A percentile compares a stretch with the other conserved stretches of the same genome.
phyloP scores from a whole-genome alignment of 2,797 vertebrate species.

The Oreochromis mossambicus region DNA sequence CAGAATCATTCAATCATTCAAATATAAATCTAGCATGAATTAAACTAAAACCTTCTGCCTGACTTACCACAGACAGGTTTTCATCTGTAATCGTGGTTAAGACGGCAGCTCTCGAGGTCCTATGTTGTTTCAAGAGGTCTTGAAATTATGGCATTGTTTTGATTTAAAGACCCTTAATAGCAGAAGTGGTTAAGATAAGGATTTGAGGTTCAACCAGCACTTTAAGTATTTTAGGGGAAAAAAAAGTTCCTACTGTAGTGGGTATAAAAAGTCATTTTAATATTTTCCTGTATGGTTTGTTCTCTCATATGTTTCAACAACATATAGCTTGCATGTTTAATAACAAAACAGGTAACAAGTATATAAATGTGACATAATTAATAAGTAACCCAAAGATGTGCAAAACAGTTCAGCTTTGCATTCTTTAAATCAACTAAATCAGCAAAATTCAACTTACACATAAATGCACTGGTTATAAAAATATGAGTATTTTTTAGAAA shows the following conservation, averaged over 20 bases:
- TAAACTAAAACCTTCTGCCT: not conserved
- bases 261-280: not conserved
- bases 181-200: not conserved
- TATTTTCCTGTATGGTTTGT: not conserved
- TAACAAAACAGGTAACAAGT: not conserved
- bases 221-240: fast-evolving
- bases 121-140: not conserved
- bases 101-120: fast-evolving
- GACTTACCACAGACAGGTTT: not conserved
- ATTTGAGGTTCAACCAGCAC: not conserved
- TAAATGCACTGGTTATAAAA: not conserved
- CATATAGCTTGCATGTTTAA: fast-evolving
- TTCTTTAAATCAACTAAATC: not conserved
- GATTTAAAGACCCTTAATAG: not conserved
- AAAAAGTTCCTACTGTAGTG: not conserved
- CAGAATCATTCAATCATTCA: not conserved
- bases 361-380: not conserved
- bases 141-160: not conserved
- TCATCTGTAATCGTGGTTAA: not conserved
- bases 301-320: not conserved
- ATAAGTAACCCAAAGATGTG: not conserved
- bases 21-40: not conserved
- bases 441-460: not conserved
- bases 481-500: not conserved
- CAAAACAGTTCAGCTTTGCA: not conserved